Base-by-base conservation (phyloP, 2,113 vertebrate genomes). In the Rostratula benghalensis region DNA sequence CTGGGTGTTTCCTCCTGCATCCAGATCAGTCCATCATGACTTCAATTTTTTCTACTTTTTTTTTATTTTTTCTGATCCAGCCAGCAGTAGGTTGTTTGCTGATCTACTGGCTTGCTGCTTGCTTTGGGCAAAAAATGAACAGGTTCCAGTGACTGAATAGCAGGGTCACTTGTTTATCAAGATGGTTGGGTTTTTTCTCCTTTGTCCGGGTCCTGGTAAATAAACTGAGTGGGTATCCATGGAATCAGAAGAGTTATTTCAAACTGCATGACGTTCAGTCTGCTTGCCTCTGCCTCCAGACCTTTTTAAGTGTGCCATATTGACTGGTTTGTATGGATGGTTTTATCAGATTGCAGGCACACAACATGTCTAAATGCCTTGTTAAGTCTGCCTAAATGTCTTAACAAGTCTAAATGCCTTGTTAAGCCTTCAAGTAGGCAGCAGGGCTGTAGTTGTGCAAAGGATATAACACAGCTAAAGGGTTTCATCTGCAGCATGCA, bases 21-120 rank as follows among this genome's bases (percentile, higher is more conserved):
- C 22, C 60, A 37, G 31, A 27, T 51, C 37, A 11, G 37, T 18
- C 43, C 53, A 2, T 31, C 7, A 1, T 5, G 4, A 30, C 11
- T 76, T n/a, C 0, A 0, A 12, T 17, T 15, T 39, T 4, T 48
- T 18, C 21, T 18, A 17, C 16, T 11, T 12, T 10, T 16, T 11
- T 48, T 18, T 12, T n/a, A n/a, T 28, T 22, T 31, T 1, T 7
- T 27, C 22, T 6, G 3, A 3, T 24, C 14, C 50, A 13, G 28
- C 45, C 45, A 27, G 51, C 37, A 31, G 43, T 17, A 8, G 27
- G 2, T 24, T 6, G 33, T 53, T 61, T 46, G 65, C 64, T 33
- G 64, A 39, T 7, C 19, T n/a, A 4, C n/a, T 10, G n/a, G 11
- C n/a, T 71, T 31, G 37, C 63, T 53, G 63, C 46, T 77, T 28